These are phyloP conservation scores for Steromphala cineraria DNA, from an alignment of 2,888 invertebrate genomes.

Conservation along the genomic window DNA sequence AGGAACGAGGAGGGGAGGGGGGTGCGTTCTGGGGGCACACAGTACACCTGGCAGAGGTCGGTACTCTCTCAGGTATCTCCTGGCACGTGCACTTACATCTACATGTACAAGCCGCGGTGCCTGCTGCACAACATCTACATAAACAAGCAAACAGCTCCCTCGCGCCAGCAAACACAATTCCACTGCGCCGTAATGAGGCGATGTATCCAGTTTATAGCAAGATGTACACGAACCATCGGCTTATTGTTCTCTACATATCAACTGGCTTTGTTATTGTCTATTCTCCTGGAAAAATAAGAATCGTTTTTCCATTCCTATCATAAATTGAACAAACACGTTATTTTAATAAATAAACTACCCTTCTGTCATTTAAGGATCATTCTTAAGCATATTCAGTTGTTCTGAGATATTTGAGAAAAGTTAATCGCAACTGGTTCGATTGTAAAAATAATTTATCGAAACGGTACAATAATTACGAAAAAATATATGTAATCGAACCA, in stretches of 20 bases:
- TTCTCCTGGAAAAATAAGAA: too few species aligned
- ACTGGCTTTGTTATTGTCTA: too few species aligned
- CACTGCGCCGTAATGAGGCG: background rate
- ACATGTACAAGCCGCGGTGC: background rate
- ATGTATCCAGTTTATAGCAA: background rate
- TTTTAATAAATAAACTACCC: too few species aligned
- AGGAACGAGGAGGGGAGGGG: background rate
- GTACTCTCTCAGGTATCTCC: background rate
- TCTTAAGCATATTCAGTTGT: too few species aligned
- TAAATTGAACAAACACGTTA: too few species aligned
- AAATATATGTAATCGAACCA: too few species aligned
- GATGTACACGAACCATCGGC: background rate
- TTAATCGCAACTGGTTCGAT: too few species aligned
- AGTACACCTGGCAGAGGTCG: background rate
- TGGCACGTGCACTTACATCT: background rate
- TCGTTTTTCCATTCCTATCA: too few species aligned
- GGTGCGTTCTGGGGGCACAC: background rate
- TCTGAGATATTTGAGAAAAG: too few species aligned
- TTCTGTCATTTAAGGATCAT: too few species aligned
- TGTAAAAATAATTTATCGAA: too few species aligned
- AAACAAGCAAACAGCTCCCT: background rate
- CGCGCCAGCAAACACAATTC: background rate
- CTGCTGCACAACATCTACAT: background rate
- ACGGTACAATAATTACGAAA: too few species aligned
- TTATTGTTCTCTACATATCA: background rate